Evolutionary conservation across 2,888 invertebrate species (phyloP).

Genomic region (Eupithecia subumbrata): DNA sequence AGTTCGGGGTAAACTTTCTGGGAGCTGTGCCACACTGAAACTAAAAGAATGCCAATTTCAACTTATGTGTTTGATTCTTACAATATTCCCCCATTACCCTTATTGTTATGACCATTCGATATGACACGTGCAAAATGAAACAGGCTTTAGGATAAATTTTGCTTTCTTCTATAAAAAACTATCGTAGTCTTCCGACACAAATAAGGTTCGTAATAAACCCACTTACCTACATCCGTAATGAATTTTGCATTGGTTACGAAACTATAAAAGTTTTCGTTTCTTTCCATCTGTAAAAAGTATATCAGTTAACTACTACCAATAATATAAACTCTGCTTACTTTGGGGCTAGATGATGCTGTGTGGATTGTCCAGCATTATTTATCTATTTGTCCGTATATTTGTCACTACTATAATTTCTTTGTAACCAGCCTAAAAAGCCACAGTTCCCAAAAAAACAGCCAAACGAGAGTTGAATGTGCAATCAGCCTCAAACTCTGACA

Average conservation of each 20-base stretch:
- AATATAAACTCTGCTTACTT: neutral
- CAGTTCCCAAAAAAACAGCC: neutral
- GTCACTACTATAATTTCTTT: neutral
- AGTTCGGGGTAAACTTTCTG: neutral
- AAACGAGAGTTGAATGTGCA: neutral
- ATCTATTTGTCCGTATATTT: neutral
- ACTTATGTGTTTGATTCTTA: neutral
- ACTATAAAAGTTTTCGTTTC: neutral
- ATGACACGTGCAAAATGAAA: neutral
- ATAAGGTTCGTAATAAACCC: too few relatives aligned
- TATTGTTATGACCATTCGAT: neutral
- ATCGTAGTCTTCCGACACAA: too few relatives aligned
- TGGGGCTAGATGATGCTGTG: neutral
- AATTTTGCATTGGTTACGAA: neutral
- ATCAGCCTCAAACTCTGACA: neutral
- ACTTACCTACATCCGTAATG: too few relatives aligned
- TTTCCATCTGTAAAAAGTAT: neutral
- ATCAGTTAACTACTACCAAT: neutral
- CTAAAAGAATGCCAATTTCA: constrained; percentile 1
- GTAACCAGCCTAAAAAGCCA: neutral
- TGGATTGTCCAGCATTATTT: neutral
- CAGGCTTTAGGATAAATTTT: neutral
- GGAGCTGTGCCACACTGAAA: neutral
- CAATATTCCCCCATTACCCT: neutral
- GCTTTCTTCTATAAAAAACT: too few relatives aligned